Conservation (phyloP, 2,113 vertebrate genomes). For the Serinus canaria region DNA sequence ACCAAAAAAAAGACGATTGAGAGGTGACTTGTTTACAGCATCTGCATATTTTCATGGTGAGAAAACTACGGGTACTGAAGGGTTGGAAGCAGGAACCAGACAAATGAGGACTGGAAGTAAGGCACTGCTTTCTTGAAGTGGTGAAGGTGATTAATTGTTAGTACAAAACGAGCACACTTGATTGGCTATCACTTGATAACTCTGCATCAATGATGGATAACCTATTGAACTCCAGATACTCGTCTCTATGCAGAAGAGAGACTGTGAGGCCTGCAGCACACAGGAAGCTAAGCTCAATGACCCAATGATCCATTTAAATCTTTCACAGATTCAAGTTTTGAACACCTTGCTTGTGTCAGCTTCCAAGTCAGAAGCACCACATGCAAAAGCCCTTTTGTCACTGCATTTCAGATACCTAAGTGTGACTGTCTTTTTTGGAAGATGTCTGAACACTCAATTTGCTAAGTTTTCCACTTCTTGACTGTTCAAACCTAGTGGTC, state of each 20-base stretch:
- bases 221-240: not conserved
- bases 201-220: not conserved
- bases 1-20: slow-evolving; percentile 27
- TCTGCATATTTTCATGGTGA: slow-evolving; percentile 26
- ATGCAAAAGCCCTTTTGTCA: not conserved
- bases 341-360: not conserved
- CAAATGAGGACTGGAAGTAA: not conserved
- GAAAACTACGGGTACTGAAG: not conserved
- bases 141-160: not conserved
- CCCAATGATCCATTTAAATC: not conserved
- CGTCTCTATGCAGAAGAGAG: not conserved
- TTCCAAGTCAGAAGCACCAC: not conserved
- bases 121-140: not conserved
- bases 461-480: not conserved
- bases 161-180: not conserved
- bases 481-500: not conserved
- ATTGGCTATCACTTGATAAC: not conserved
- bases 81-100: not conserved
- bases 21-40: slow-evolving; percentile 26
- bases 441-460: not conserved
- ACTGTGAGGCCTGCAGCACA: not conserved
- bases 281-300: not conserved
- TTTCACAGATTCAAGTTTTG: not conserved
- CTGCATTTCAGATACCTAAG: not conserved
- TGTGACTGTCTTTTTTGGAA: not conserved